A percentile compares a stretch with the other conserved stretches of the same genome.
Conservation (phyloP, 1,140 invertebrate genomes). For the Drosophila rhopaloa region DNA sequence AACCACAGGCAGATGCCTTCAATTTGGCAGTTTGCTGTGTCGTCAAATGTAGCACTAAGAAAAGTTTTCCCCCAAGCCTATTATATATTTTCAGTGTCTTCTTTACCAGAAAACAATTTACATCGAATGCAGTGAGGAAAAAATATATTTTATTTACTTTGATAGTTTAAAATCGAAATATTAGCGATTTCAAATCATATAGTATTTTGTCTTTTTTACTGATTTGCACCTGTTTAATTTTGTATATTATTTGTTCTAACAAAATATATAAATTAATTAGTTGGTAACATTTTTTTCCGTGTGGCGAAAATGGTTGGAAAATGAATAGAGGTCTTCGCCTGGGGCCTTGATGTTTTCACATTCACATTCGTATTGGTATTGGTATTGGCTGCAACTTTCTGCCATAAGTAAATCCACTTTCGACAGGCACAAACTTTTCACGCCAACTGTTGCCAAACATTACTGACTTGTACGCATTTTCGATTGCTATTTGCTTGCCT, state of each 20-base stretch:
- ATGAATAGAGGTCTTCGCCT: constrained; percentile 52
- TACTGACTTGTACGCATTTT: constrained; percentile 60
- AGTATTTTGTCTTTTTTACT: too few species aligned
- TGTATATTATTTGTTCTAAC: too few species aligned
- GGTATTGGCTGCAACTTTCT: constrained; percentile 62
- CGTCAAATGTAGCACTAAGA: constrained; percentile 67
- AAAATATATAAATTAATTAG: too few species aligned
- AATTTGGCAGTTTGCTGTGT: constrained; percentile 64
- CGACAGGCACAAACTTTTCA: constrained; percentile 65
- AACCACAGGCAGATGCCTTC: constrained; percentile 47
- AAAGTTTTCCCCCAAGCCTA: constrained; percentile 57
- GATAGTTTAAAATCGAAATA: too few species aligned
- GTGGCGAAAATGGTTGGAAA: constrained; percentile 20
- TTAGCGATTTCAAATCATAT: too few species aligned
- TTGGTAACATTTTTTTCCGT: constrained; percentile 4
- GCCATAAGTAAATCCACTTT: constrained; percentile 55
- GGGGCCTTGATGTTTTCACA: constrained; percentile 23
- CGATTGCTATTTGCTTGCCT: constrained; percentile 61
- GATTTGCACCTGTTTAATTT: too few species aligned
- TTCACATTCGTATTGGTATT: constrained; percentile 28
- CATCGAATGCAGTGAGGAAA: not conserved
- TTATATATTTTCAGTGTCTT: constrained; percentile 29
- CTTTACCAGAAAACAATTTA: not conserved
- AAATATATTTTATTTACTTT: not conserved
- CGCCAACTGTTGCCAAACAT: constrained; percentile 75